phyloP scores from a whole-genome alignment of 2,797 vertebrate genomes.

The Liparis tanakae region DNA sequence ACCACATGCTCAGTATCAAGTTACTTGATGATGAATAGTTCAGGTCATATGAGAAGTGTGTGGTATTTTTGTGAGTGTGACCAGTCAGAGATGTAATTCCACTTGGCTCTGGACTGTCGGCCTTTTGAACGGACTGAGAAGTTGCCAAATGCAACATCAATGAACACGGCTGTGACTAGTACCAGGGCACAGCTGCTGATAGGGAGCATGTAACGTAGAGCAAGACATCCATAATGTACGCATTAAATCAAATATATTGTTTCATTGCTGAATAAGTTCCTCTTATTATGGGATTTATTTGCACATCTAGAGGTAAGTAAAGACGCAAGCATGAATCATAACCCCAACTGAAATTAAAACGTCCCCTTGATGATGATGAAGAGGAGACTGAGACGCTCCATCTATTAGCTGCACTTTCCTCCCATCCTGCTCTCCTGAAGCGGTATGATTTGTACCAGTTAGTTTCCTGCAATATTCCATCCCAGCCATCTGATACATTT shows the following conservation, averaged over 20 bases:
- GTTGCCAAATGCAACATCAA: conserved; percentile 58
- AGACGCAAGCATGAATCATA: conserved; percentile 39
- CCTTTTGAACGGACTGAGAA: conserved; percentile 41
- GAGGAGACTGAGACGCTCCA: conserved; percentile 9
- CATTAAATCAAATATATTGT: conserved; percentile 43
- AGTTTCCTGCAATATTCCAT: conserved; percentile 18
- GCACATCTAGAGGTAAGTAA: conserved; percentile 32
- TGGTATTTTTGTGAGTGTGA: conserved; percentile 60
- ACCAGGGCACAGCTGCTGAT: conserved; percentile 31
- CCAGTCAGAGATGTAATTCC: conserved; percentile 44
- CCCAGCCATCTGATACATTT: conserved; percentile 42
- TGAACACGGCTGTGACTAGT: conserved; percentile 46
- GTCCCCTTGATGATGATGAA: conserved; percentile 28
- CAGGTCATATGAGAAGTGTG: conserved; percentile 52
- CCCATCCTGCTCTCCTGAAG: conserved; percentile 1
- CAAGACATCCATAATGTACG: conserved; percentile 21
- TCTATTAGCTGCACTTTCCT: conserved; percentile 19
- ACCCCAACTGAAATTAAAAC: conserved; percentile 26
- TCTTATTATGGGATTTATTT: conserved; percentile 40
- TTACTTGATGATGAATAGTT: conserved; percentile 65
- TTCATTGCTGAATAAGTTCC: conserved; percentile 16
- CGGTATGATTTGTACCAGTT: conserved; percentile 8
- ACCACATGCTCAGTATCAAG: conserved; percentile 41
- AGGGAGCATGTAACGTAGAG: neutral
- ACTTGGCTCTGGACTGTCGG: conserved; percentile 51